Base-by-base conservation (phyloP, 2,113 vertebrate genomes). In the Gila orcuttii region DNA sequence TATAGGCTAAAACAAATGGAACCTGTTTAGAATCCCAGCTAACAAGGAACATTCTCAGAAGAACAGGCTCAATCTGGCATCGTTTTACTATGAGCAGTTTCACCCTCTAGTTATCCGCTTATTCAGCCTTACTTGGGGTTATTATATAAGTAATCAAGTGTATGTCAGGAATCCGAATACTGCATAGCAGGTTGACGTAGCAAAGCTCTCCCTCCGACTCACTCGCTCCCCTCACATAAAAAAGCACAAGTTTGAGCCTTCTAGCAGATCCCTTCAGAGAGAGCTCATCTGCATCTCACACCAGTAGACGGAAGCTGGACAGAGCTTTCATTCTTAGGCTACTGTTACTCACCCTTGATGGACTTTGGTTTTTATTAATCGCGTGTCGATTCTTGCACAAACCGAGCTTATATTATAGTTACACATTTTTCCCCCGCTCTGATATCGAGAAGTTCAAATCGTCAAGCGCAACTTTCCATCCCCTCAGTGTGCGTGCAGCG, bases 401-500 rank as follows among this genome's bases (percentile, higher is more conserved):
- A 23, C 45, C 15, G 74, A 55, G 47, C 45, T 25, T 15, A 11
- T 39, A 3, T 21, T 83, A 3, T 23, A 15, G 8, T 19, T 79
- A 17, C 59, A 50, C 4, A 36, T 68, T 55, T 55, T 45, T 6
- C 50, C 23, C 47, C 28, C 47, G 77, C 28, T 78, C 25, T 15
- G 31, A 60, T n/a, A 85, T 13, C 45, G 66, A 59, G 74, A 79
- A 57, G 45, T 52, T 8, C 2, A 62, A 50, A n/a, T n/a, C 12
- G 59, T 13, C 15, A 45, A 6, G 23, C 55, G 25, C 66, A 79
- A 60, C 79, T 77, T 83, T 36, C 47, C 83, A 59, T 74, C 79
- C 85, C 77, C 79, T 77, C 64, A 50, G 4, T 21, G 36, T 57
- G 86, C n/a, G 84, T 45, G 77, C 82, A 90, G 87, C 76, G 77